Percentiles rank a stretch among this genome's conserved stretches.
These are phyloP conservation scores for Hemicentrotus pulcherrimus DNA, from an alignment of 35 echinoderm and acorn worm genomes.

Conservation along the genomic window DNA sequence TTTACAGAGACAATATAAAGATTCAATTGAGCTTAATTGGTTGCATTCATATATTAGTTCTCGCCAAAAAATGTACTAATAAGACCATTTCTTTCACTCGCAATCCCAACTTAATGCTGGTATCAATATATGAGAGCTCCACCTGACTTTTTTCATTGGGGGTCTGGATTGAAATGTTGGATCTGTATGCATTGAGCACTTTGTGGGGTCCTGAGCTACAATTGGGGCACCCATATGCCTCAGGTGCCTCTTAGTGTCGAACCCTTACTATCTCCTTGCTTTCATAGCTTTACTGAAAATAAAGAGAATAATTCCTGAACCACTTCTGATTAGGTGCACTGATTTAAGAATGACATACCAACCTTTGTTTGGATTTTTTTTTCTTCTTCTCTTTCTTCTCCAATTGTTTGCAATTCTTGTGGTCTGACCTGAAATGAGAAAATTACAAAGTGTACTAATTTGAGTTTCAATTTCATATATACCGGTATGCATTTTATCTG, in stretches of 20 bases:
- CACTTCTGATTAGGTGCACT: not conserved
- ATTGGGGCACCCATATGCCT: not conserved
- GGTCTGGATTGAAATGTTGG: too few relatives aligned
- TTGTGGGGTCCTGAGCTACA: not conserved
- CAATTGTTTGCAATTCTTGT: constrained; percentile 25
- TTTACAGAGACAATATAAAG: not conserved
- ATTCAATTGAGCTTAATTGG: too few relatives aligned
- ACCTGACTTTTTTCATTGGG: too few relatives aligned
- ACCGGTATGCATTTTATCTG: not conserved
- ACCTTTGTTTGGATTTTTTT: constrained; percentile 26
- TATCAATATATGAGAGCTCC: too few relatives aligned
- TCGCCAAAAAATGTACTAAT: too few relatives aligned
- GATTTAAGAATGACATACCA: not conserved
- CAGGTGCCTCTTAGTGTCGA: too few relatives aligned
- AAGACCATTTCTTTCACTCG: too few relatives aligned
- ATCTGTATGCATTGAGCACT: not conserved
- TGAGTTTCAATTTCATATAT: not conserved
- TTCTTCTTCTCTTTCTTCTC: constrained; percentile 46
- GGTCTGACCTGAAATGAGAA: not conserved
- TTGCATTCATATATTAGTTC: too few relatives aligned
- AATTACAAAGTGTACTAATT: not conserved
- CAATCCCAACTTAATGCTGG: too few relatives aligned
- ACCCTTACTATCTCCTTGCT: not conserved
- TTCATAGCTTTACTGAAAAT: not conserved
- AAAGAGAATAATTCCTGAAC: not conserved